Conservation (phyloP, 2,797 vertebrate genomes). For the Muscicapa striata region DNA sequence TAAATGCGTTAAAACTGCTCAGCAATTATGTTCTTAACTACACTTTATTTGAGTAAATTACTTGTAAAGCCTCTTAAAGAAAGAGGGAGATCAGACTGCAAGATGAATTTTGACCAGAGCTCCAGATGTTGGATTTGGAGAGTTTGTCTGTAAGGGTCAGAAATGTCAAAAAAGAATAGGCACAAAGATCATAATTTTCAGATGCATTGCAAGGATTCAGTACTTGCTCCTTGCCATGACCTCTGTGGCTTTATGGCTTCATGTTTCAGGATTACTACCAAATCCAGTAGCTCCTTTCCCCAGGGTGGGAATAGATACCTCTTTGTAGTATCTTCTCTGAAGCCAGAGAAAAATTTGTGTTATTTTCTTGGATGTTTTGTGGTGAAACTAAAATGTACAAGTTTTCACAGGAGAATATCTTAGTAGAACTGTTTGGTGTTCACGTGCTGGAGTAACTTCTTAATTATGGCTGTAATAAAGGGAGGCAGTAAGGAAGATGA, state of each 20-base stretch:
- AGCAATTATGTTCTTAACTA: background rate
- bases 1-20: background rate
- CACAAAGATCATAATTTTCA: background rate
- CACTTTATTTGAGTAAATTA: background rate
- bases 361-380: background rate
- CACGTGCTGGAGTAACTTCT: background rate
- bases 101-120: background rate
- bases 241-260: background rate
- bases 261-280: background rate
- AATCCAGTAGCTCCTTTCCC: background rate
- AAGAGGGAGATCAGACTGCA: background rate
- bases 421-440: background rate
- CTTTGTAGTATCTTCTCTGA: background rate
- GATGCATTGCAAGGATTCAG: background rate
- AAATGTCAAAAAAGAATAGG: background rate
- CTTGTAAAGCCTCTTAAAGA: constrained; percentile 5
- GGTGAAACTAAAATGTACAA: background rate
- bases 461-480: background rate
- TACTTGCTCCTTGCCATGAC: background rate
- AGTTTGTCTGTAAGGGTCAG: background rate
- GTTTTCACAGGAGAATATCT: background rate
- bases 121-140: background rate
- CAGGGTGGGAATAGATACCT: background rate
- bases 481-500: background rate
- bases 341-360: background rate